These are phyloP conservation scores for Hystrix cristata DNA, from an alignment of 2,113 vertebrate species.

Conservation along the genomic window DNA sequence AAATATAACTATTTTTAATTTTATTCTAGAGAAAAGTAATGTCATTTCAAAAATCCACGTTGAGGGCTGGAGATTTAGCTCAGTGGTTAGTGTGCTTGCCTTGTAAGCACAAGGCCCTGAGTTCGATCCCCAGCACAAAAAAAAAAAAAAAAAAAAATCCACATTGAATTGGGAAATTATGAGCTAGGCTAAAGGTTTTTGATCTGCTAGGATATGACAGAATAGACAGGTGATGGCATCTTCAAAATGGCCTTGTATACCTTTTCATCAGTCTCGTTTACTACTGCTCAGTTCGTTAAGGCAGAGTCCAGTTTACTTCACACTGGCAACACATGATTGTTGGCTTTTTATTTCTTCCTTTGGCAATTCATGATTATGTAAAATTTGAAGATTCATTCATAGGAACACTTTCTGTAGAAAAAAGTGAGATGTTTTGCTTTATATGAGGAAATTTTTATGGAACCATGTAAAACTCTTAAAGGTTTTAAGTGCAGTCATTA, in stretches of 20 bases:
- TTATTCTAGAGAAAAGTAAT: background rate
- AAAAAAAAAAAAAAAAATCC: constrained; percentile 27
- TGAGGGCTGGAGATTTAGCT: too few relatives aligned
- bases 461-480: background rate
- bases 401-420: background rate
- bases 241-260: background rate
- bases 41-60: background rate
- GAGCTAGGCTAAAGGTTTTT: background rate
- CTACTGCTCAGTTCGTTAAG: background rate
- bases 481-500: background rate
- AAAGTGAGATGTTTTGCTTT: background rate
- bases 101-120: too few relatives aligned
- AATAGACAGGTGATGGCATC: background rate
- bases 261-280: background rate
- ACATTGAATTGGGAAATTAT: background rate
- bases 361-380: background rate
- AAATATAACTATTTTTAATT: constrained; percentile 39
- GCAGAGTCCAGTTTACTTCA: background rate
- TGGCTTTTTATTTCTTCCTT: constrained; percentile 7
- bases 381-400: background rate
- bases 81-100: too few relatives aligned
- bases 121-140: background rate
- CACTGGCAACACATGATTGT: background rate
- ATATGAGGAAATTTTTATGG: constrained; percentile 16
- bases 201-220: background rate